Evolutionary conservation across 30 jellyfish, hydroid and myxozoan genomes (phyloP).

Genomic region (Cassiopea xamachana): DNA sequence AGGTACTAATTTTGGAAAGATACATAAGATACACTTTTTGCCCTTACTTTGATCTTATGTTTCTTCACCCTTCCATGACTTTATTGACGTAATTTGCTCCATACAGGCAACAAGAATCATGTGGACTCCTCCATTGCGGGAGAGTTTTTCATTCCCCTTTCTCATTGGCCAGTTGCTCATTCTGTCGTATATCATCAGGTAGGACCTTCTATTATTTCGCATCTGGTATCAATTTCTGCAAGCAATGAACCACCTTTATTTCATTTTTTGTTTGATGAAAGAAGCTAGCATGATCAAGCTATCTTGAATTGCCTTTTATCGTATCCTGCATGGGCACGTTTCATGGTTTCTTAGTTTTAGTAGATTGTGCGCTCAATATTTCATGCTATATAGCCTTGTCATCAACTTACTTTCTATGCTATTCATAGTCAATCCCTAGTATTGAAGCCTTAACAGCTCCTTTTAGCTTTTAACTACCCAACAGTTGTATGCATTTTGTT

Average conservation of each 20-base stretch:
- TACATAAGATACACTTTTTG: too few relatives aligned
- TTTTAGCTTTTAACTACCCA: too few relatives aligned
- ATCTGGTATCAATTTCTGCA: not conserved
- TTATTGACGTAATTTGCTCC: not conserved
- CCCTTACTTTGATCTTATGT: not conserved
- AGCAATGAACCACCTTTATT: too few relatives aligned
- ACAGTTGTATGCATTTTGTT: too few relatives aligned
- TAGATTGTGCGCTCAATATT: too few relatives aligned
- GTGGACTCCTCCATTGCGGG: conserved; percentile 99
- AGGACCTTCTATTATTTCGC: conserved; percentile 4
- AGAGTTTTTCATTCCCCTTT: conserved; percentile 94
- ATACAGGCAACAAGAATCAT: conserved; percentile 86
- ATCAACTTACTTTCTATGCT: too few relatives aligned
- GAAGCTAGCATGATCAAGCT: not conserved
- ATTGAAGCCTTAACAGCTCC: too few relatives aligned
- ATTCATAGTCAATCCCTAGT: too few relatives aligned
- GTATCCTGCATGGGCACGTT: not conserved
- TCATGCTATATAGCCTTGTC: too few relatives aligned
- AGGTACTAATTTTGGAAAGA: too few relatives aligned
- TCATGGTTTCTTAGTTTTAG: not conserved
- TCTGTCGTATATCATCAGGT: conserved; percentile 72
- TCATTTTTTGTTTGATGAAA: too few relatives aligned
- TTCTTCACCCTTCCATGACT: not conserved
- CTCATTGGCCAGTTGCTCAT: conserved; percentile 79
- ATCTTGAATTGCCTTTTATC: not conserved